Percentiles rank a stretch among this genome's conserved stretches.
Conservation (phyloP, 2,888 invertebrate species). For the Cephus nigrinus region DNA sequence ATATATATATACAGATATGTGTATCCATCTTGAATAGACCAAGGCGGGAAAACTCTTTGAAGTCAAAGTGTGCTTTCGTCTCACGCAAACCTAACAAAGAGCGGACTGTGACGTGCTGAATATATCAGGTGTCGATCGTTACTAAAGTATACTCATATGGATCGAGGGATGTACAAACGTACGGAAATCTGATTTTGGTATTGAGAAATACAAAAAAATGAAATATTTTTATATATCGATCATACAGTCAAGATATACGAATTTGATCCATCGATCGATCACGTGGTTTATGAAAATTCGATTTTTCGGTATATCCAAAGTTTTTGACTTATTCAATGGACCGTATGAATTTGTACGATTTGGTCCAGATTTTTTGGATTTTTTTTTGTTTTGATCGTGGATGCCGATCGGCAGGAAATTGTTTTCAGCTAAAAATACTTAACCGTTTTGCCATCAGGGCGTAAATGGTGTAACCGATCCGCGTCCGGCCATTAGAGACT, state of each 20-base stretch:
- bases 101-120: background rate
- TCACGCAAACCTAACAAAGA: background rate
- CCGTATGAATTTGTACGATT: no score
- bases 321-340: fast-evolving
- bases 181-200: background rate
- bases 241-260: background rate
- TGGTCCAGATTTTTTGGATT: background rate
- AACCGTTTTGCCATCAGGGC: conserved; percentile 10
- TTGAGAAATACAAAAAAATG: background rate
- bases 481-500: conserved; percentile 17
- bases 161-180: background rate
- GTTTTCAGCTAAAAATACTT: conserved; percentile 15
- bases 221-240: background rate
- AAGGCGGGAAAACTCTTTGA: background rate
- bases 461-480: conserved; percentile 17
- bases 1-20: conserved; percentile 8
- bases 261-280: background rate
- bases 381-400: background rate
- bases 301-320: background rate
- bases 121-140: background rate
- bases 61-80: background rate
- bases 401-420: background rate
- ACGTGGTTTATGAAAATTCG: background rate
- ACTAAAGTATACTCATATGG: background rate
- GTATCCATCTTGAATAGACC: background rate